Evolutionary conservation across 2,888 invertebrate species (phyloP), one percentile per base, ranked within the genome.

Genomic region (Zaprionus bogoriensis): DNA sequence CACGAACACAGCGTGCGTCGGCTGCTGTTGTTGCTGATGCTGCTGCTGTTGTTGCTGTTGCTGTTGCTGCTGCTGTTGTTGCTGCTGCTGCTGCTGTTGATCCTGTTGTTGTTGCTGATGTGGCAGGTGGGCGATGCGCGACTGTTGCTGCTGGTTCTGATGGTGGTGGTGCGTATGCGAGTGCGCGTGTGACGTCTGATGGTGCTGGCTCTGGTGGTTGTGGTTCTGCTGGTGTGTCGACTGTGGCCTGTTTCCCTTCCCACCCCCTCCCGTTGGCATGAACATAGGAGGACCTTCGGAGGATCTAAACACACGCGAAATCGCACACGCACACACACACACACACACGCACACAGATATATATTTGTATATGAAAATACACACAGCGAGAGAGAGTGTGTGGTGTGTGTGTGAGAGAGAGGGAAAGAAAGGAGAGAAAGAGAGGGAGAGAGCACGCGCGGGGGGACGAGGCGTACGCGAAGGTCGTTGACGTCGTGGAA

Each of bases 201-300:
- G 87, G 28, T 85, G 82, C 63, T 83, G 87, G 55, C 66, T 53
- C 58, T 86, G 87, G 47, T 78, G 83, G 64, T 84, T 87, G 71
- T 85, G 87, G 66, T 83, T 85, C 58, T 86, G 88, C 67, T 87
- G 88, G 59, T 89, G 88, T 68, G 76, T 79, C 60, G 82, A 75
- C 62, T 80, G 80, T 84, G 58, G 74, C 63, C 85, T 85, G 60
- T 79, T 88, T 89, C 89, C 89, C 89, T 89, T 89, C 89, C 89
- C 89, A 89, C 89, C 89, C 87, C 89, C 89, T 88, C 88, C 89
- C 88, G 89, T 70, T 86, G 85, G 87, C 61, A 84, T 79, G 87
- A 80, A 89, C 89, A 89, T 89, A 84, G 89, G 84, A 88, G 86
- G 87, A 88, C 88, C 85, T 89, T 89, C 87, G 64, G 73, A 74